Percentiles rank a stretch among this genome's conserved stretches.
phyloP scores from a whole-genome alignment of 2,888 invertebrate genomes.

The Drosophila limbata region DNA sequence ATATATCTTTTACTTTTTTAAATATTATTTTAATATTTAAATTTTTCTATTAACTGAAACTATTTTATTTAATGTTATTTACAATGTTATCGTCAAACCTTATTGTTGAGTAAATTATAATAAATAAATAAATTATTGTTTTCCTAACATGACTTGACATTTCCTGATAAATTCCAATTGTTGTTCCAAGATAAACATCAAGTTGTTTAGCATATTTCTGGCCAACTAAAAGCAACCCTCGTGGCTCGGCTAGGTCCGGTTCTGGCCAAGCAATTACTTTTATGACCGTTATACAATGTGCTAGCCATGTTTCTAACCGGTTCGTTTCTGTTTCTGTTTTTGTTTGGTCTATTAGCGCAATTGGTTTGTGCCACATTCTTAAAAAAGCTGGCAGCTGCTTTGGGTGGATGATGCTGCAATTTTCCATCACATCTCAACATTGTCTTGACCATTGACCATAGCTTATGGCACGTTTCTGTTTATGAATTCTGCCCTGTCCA shows the following conservation, averaged over 20 bases:
- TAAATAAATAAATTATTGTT: too few relatives aligned
- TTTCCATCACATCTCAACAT: slow-evolving; percentile 24
- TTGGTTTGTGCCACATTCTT: slow-evolving; percentile 73
- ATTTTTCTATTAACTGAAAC: too few relatives aligned
- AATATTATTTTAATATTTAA: too few relatives aligned
- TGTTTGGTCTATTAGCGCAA: slow-evolving; percentile 64
- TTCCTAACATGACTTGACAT: background rate
- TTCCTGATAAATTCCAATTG: slow-evolving; percentile 8
- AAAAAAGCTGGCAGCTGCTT: slow-evolving; percentile 21
- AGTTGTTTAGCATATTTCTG: slow-evolving; percentile 12
- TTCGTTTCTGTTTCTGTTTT: slow-evolving; percentile 32
- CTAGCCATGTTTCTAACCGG: slow-evolving; percentile 36
- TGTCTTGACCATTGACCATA: slow-evolving; percentile 39
- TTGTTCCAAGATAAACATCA: slow-evolving; percentile 1
- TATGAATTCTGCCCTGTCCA: slow-evolving; percentile 12
- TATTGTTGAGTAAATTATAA: too few relatives aligned
- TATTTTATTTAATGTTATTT: too few relatives aligned
- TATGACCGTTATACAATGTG: slow-evolving; percentile 42
- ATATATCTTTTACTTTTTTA: too few relatives aligned
- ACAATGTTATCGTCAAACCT: too few relatives aligned
- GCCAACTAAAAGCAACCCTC: slow-evolving; percentile 8
- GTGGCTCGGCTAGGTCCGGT: slow-evolving; percentile 3
- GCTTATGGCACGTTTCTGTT: slow-evolving; percentile 45
- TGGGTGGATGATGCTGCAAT: slow-evolving; percentile 46
- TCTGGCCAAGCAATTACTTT: slow-evolving; percentile 26